These are phyloP conservation scores for Achroia grisella DNA, from an alignment of 1,140 invertebrate species.

Conservation along the genomic window DNA sequence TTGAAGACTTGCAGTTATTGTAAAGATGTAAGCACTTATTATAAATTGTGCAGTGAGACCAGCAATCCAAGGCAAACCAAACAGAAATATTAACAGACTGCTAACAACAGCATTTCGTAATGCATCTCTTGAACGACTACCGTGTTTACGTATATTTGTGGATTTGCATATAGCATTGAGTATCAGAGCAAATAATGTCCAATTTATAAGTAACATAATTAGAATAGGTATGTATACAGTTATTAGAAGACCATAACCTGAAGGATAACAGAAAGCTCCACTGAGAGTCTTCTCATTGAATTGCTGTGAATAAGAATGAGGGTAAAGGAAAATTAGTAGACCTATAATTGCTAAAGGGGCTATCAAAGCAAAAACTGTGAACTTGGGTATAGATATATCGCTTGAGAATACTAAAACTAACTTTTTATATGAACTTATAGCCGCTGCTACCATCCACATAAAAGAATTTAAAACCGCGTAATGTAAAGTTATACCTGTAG, in stretches of 20 bases:
- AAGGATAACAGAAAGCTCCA: too few relatives aligned
- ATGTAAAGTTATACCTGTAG: constrained; percentile 57
- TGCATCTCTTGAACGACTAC: constrained; percentile 20
- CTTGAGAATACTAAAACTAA: constrained; percentile 63
- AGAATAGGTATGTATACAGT: too few relatives aligned
- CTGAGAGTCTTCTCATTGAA: too few relatives aligned
- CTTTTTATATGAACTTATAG: constrained; percentile 62
- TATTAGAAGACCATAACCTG: too few relatives aligned
- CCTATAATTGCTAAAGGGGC: too few relatives aligned
- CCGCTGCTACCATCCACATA: constrained; percentile 73
- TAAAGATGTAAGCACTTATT: constrained; percentile 46
- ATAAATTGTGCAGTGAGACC: constrained; percentile 27
- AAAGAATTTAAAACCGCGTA: constrained; percentile 67
- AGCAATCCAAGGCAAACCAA: constrained; percentile 44
- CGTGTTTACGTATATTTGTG: constrained; percentile 21
- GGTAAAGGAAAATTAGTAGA: too few relatives aligned
- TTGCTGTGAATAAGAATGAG: too few relatives aligned
- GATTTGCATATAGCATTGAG: constrained; percentile 25
- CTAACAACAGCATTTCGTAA: constrained; percentile 24
- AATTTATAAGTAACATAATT: constrained; percentile 16
- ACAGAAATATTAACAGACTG: constrained; percentile 39
- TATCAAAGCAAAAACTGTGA: too few relatives aligned
- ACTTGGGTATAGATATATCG: too few relatives aligned
- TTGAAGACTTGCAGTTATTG: constrained; percentile 47
- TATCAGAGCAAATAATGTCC: constrained; percentile 27